phyloP scores from a whole-genome alignment of 2,888 invertebrate genomes.

The Noctua janthe region DNA sequence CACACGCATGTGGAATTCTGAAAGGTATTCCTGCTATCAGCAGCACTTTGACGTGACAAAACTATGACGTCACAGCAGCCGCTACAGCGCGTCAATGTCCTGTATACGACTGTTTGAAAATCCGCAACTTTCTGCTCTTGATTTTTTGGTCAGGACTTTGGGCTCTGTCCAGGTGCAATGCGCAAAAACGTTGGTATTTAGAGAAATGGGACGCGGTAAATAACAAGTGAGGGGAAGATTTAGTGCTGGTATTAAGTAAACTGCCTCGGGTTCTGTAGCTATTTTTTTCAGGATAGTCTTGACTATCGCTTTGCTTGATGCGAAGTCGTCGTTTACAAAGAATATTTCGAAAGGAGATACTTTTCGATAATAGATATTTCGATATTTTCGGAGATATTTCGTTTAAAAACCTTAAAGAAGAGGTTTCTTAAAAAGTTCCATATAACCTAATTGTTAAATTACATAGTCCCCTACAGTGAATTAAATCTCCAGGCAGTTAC shows the following conservation, averaged over 20 bases:
- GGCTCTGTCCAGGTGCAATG: slow-evolving; percentile 49
- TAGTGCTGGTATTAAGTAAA: slow-evolving; percentile 53
- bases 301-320: slow-evolving; percentile 12
- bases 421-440: not conserved
- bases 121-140: slow-evolving; percentile 35
- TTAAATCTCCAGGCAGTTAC: not conserved
- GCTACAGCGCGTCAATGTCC: slow-evolving; percentile 49
- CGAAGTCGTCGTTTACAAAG: slow-evolving; percentile 20
- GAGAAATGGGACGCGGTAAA: slow-evolving; percentile 58
- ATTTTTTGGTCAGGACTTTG: slow-evolving; percentile 37
- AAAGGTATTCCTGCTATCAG: slow-evolving; percentile 66
- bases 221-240: slow-evolving; percentile 56
- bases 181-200: slow-evolving; percentile 58
- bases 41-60: slow-evolving; percentile 56
- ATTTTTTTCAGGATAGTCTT: slow-evolving; percentile 38
- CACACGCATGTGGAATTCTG: slow-evolving; percentile 64
- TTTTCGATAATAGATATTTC: too few species aligned
- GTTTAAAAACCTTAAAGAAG: too few species aligned
- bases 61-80: slow-evolving; percentile 40
- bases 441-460: not conserved
- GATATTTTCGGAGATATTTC: too few species aligned
- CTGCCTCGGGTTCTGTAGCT: slow-evolving; percentile 24
- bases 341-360: not conserved
- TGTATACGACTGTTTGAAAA: slow-evolving; percentile 31
- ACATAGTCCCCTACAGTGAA: not conserved